These are phyloP conservation scores for Saccopteryx leptura DNA, from an alignment of 2,113 vertebrate genomes.

Conservation along the genomic window DNA sequence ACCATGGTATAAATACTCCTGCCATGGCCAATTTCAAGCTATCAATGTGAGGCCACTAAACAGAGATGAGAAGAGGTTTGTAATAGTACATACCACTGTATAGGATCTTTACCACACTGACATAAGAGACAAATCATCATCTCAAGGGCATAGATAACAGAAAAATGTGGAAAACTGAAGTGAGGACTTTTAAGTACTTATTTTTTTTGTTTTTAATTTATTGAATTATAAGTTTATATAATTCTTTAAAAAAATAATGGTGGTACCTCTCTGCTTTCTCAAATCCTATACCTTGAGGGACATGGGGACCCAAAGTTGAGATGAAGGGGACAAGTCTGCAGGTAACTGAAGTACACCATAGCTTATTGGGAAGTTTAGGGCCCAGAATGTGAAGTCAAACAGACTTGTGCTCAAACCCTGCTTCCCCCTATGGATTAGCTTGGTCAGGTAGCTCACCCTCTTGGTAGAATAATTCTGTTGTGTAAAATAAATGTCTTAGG, in stretches of 20 bases:
- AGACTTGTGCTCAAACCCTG: not conserved
- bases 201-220: constrained; percentile 14
- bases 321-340: not conserved
- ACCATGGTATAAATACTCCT: not conserved
- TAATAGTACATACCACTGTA: rapidly evolving
- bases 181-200: constrained; percentile 17
- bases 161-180: not conserved
- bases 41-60: not conserved
- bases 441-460: not conserved
- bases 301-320: not conserved
- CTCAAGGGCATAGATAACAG: not conserved
- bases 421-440: not conserved
- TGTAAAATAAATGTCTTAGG: not conserved
- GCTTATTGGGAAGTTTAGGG: not conserved
- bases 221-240: constrained; percentile 10
- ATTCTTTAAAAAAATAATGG: constrained; percentile 28
- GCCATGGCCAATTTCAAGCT: not conserved
- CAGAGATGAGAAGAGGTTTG: not conserved
- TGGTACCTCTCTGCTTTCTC: not conserved
- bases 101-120: not conserved
- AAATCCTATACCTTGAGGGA: not conserved
- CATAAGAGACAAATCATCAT: not conserved
- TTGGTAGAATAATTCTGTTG: not conserved
- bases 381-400: not conserved
- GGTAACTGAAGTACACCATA: not conserved